Evolutionary conservation across 1,140 invertebrate genomes (phyloP).

Genomic region (Hycleus phaleratus): DNA sequence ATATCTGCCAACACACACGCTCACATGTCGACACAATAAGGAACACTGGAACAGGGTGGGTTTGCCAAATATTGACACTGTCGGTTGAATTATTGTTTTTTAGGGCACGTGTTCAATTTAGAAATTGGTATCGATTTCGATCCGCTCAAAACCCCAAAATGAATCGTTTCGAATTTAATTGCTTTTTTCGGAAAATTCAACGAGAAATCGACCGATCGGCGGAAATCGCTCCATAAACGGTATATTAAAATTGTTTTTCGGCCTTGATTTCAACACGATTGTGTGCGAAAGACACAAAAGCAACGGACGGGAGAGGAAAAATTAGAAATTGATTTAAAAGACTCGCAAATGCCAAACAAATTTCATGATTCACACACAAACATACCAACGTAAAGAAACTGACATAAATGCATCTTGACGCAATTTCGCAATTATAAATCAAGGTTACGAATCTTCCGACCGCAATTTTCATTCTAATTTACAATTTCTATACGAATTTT

Average conservation of each 20-base stretch:
- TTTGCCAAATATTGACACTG: constrained; percentile 21
- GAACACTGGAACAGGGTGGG: constrained; percentile 17
- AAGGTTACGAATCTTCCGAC: constrained; percentile 36
- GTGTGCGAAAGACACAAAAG: no score
- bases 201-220: no score
- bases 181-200: no score
- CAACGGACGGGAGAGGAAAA: constrained; percentile 3
- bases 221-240: no score
- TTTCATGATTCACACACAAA: constrained; percentile 30
- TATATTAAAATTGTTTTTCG: no score
- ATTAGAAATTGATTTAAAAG: constrained; percentile 28
- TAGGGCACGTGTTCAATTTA: constrained; percentile 19
- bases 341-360: constrained; percentile 34
- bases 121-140: constrained; percentile 22
- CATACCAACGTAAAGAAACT: neutral
- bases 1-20: no score
- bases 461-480: constrained; percentile 13
- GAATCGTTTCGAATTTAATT: no score
- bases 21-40: constrained; percentile 14
- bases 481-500: neutral
- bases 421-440: constrained; percentile 36
- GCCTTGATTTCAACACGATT: no score
- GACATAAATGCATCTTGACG: constrained; percentile 28
- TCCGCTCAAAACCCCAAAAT: no score
- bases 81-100: constrained; percentile 21